A percentile compares a stretch with the other conserved stretches of the same genome.
These are phyloP conservation scores for Scaptomyza graminum DNA, from an alignment of 1,140 invertebrate genomes.

Conservation along the genomic window DNA sequence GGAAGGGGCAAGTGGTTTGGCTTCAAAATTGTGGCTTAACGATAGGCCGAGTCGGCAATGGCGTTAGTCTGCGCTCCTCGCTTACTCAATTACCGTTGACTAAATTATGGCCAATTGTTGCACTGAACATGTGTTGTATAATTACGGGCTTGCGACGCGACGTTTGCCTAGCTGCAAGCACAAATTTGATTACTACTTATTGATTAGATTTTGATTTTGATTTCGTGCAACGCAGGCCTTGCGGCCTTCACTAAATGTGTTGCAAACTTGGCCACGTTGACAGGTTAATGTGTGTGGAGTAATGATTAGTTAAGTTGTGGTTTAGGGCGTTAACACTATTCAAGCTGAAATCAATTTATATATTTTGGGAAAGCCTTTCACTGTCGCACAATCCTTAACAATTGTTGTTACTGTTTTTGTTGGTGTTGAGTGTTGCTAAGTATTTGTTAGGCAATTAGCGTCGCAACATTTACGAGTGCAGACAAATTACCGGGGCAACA, in stretches of 20 bases:
- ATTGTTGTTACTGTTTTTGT: slow-evolving; percentile 33
- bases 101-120: slow-evolving; percentile 81
- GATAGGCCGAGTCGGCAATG: slow-evolving; percentile 53
- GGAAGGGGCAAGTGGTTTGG: slow-evolving; percentile 1
- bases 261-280: slow-evolving; percentile 79
- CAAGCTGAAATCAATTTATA: slow-evolving; percentile 63
- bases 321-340: slow-evolving; percentile 58
- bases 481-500: slow-evolving; percentile 78
- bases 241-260: slow-evolving; percentile 68
- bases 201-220: slow-evolving; percentile 63
- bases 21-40: slow-evolving; percentile 49
- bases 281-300: slow-evolving; percentile 65
- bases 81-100: slow-evolving; percentile 80
- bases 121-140: slow-evolving; percentile 78
- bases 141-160: slow-evolving; percentile 62
- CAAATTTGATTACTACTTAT: slow-evolving; percentile 80
- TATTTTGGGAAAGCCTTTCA: slow-evolving; percentile 6
- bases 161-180: slow-evolving; percentile 65
- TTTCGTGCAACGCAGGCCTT: slow-evolving; percentile 39
- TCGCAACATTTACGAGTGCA: slow-evolving; percentile 79
- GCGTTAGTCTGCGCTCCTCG: slow-evolving; percentile 56
- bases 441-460: slow-evolving; percentile 68
- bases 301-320: slow-evolving; percentile 47
- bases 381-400: slow-evolving; percentile 39
- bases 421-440: slow-evolving; percentile 15